Base-by-base conservation (phyloP, 2,888 invertebrate genomes). In the Ceraclea dissimilis region DNA sequence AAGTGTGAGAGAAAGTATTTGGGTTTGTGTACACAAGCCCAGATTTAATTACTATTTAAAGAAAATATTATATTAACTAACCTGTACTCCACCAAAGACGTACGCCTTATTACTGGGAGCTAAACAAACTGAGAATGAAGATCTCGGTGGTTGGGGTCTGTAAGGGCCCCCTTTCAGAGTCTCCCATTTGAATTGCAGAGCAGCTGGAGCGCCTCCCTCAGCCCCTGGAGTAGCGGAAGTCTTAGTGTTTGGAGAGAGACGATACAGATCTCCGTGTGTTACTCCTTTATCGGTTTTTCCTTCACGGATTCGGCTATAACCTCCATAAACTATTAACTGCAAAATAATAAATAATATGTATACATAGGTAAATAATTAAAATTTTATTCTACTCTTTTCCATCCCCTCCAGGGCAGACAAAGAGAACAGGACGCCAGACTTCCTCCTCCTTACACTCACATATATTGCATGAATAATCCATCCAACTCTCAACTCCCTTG, bases 11-110 rank as follows among this genome's bases (percentile, higher is more conserved):
- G n/a, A n/a, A n/a, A n/a, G n/a, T n/a, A n/a, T n/a, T n/a, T n/a
- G n/a, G n/a, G n/a, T n/a, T n/a, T n/a, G n/a, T n/a, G n/a, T n/a
- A n/a, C n/a, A n/a, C n/a, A n/a, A n/a, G n/a, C n/a, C n/a, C n/a
- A n/a, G n/a, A n/a, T n/a, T n/a, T n/a, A n/a, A n/a, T n/a, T n/a
- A n/a, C n/a, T n/a, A n/a, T n/a, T n/a, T n/a, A n/a, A n/a, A n/a
- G n/a, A n/a, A n/a, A n/a, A n/a, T n/a, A n/a, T n/a, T n/a, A n/a
- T n/a, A n/a, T 26, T 26, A 26, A 19, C 20, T 18, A 20, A 77
- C 77, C 69, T 74, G 73, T 17, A 94, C 89, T 1, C 95, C 95
- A 0, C 95, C 95, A 69, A 92, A 96, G 58, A 88, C 81, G 65
- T 90, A 88, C 0, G 86, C 89, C 53, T 81, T 78, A 58, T 82